phyloP scores from a whole-genome alignment of 1,140 invertebrate species.

The Drosophila guanche region DNA sequence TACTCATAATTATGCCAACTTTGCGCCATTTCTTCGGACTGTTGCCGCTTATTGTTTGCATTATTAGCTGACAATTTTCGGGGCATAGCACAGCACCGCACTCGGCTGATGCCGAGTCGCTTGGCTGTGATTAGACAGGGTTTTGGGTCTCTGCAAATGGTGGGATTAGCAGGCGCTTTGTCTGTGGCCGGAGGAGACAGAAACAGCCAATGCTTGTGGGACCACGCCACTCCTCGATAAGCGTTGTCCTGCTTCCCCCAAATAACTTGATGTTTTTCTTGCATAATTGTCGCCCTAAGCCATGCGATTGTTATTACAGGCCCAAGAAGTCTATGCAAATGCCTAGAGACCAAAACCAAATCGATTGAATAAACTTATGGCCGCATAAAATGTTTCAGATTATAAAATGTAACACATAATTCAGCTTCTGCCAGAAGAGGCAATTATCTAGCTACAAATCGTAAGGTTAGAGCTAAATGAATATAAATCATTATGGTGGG shows the following conservation, averaged over 20 bases:
- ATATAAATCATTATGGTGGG: too few relatives aligned
- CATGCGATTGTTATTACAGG: conserved; percentile 58
- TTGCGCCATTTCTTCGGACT: conserved; percentile 49
- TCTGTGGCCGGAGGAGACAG: conserved; percentile 41
- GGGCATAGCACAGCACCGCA: conserved; percentile 2
- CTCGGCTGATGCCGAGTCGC: conserved; percentile 26
- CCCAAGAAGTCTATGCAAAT: conserved; percentile 27
- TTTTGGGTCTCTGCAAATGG: conserved; percentile 35
- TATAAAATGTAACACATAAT: neutral
- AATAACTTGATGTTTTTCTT: conserved; percentile 62
- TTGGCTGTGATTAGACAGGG: conserved; percentile 44
- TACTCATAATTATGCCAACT: conserved; percentile 63
- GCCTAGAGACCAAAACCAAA: conserved; percentile 21
- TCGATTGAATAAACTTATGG: conserved; percentile 34
- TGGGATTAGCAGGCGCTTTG: conserved; percentile 68
- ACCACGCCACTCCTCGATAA: conserved; percentile 43
- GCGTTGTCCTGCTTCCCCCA: conserved; percentile 16
- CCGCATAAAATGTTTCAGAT: conserved; percentile 11
- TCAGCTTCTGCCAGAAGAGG: neutral
- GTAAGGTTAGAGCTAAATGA: too few relatives aligned
- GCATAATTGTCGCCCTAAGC: conserved; percentile 41
- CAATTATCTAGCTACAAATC: too few relatives aligned
- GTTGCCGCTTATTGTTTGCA: conserved; percentile 68
- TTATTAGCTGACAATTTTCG: conserved; percentile 77
- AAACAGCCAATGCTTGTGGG: conserved; percentile 12